phyloP scores from a whole-genome alignment of 1,140 invertebrate genomes.

The Latrodectus geometricus region DNA sequence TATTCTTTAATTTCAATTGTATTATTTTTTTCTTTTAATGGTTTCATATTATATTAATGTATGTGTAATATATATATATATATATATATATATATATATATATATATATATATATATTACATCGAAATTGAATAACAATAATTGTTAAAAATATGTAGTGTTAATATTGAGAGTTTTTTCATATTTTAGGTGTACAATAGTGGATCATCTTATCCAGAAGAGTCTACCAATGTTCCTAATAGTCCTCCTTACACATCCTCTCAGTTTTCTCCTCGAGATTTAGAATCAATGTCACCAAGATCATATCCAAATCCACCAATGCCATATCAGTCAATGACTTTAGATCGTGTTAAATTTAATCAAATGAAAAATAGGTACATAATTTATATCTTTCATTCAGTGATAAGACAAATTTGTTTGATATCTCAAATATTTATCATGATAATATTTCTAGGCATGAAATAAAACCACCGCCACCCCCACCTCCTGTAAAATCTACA shows the following conservation, averaged over 20 bases:
- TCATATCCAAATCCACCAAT: conserved; percentile 8
- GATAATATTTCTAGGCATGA: conserved; percentile 22
- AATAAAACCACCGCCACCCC: conserved; percentile 52
- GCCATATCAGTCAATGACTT: conserved; percentile 58
- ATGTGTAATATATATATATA: no score
- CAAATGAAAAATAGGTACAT: conserved; percentile 55
- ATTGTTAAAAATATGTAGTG: no score
- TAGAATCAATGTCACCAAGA: conserved; percentile 5
- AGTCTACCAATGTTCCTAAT: not conserved
- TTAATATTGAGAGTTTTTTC: no score
- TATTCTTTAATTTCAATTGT: no score
- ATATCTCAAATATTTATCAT: not conserved
- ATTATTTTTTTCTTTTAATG: no score
- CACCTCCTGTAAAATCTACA: conserved; percentile 63
- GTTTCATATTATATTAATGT: no score
- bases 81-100: no score
- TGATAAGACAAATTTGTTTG: not conserved
- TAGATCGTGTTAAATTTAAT: conserved; percentile 33
- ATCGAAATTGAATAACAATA: no score
- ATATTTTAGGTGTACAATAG: conserved; percentile 13
- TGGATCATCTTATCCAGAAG: conserved; percentile 13
- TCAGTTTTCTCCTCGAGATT: not conserved
- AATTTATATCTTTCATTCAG: not conserved
- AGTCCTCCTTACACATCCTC: conserved; percentile 6
- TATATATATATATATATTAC: no score